phyloP scores from a whole-genome alignment of 2,888 invertebrate species.

The Ptilodon capucinus region DNA sequence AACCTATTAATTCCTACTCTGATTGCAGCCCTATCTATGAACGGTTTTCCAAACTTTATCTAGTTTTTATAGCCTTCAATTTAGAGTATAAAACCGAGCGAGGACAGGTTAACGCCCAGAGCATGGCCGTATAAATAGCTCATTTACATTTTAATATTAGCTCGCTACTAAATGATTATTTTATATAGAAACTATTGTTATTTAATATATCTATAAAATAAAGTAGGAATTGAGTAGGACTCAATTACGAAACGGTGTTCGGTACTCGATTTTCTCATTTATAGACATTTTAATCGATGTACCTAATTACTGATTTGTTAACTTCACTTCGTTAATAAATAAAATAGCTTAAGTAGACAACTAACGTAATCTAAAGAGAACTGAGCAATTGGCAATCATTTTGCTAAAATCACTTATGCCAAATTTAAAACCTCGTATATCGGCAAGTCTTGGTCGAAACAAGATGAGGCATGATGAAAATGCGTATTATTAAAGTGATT shows the following conservation, averaged over 20 bases:
- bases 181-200: background rate
- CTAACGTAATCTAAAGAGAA: no score
- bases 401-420: no score
- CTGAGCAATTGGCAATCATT: no score
- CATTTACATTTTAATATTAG: slow-evolving; percentile 52
- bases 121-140: slow-evolving; percentile 41
- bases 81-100: slow-evolving; percentile 37
- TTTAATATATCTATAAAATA: background rate
- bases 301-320: no score
- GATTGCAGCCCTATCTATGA: slow-evolving; percentile 8
- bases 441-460: no score
- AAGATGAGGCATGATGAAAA: no score
- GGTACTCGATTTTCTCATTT: background rate
- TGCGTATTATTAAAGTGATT: no score
- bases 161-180: background rate
- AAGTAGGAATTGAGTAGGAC: background rate
- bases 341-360: no score
- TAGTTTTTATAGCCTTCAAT: slow-evolving; percentile 41
- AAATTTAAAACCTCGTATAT: no score
- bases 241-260: background rate
- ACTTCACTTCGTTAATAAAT: no score
- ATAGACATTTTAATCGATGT: background rate
- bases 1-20: no score
- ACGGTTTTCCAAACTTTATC: slow-evolving; percentile 36
- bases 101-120: slow-evolving; percentile 55